phyloP scores from a whole-genome alignment of 2,113 vertebrate species.

The Caretta caretta region DNA sequence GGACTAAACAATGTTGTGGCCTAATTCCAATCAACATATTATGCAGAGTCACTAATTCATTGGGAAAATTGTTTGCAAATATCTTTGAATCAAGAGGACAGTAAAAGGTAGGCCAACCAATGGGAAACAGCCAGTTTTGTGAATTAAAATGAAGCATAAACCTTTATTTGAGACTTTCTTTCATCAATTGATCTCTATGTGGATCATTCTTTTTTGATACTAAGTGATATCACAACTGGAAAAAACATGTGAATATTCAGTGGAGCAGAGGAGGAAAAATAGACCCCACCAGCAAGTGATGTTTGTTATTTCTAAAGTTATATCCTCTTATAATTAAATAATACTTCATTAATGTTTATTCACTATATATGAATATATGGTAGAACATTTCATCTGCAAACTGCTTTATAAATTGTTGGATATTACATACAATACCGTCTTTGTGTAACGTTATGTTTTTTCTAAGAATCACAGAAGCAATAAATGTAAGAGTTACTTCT shows the following conservation, averaged over 20 bases:
- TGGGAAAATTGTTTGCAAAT: not conserved
- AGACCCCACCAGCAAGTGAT: not conserved
- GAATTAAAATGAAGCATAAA: not conserved
- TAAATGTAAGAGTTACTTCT: not conserved
- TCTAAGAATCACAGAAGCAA: too few species aligned
- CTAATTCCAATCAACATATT: not conserved
- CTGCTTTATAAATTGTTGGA: not conserved
- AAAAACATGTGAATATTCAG: not conserved
- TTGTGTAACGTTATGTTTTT: too few species aligned
- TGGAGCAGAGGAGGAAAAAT: not conserved
- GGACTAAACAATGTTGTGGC: not conserved
- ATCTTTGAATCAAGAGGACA: not conserved
- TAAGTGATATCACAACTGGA: not conserved
- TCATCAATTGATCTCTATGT: fast-evolving
- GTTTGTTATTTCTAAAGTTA: not conserved
- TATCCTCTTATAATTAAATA: not conserved
- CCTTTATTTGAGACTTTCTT: not conserved
- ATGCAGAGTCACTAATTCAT: not conserved
- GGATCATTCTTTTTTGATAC: not conserved
- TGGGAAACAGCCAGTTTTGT: not conserved
- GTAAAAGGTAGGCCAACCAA: not conserved
- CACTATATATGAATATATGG: not conserved
- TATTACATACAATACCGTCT: not conserved
- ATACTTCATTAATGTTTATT: not conserved
- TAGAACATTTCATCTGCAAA: not conserved